phyloP scores from a whole-genome alignment of 2,113 vertebrate species.

The Bos indicus region DNA sequence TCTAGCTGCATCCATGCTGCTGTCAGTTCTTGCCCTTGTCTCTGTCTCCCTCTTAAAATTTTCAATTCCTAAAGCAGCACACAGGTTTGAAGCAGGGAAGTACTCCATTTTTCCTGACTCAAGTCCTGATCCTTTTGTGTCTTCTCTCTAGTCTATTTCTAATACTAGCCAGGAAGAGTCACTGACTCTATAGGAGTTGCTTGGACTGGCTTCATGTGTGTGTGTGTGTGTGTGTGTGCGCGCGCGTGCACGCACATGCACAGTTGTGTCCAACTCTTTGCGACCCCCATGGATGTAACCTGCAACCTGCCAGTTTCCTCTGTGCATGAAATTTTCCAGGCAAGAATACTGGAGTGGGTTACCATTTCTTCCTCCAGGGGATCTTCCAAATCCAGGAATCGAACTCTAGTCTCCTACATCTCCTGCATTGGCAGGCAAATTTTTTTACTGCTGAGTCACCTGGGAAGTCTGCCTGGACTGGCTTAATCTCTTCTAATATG shows the following conservation, averaged over 20 bases:
- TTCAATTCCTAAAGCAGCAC: neutral
- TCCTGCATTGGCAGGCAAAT: neutral
- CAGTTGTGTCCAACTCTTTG: neutral
- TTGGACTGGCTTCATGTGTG: neutral
- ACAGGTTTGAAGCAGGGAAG: neutral
- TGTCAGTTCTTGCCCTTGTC: neutral
- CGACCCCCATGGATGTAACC: neutral
- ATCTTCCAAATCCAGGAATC: neutral
- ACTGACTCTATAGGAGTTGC: neutral
- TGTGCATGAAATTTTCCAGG: neutral
- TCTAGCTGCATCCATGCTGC: neutral
- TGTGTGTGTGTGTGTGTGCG: too few relatives aligned
- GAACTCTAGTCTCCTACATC: neutral
- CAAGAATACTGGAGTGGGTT: neutral
- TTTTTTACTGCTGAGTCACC: neutral
- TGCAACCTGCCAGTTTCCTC: neutral
- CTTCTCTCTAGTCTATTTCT: neutral
- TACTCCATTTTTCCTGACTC: neutral
- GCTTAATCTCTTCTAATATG: neutral
- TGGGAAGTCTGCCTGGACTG: neutral
- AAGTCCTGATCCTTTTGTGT: neutral
- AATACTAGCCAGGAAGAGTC: neutral
- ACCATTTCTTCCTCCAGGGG: neutral
- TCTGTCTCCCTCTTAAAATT: neutral
- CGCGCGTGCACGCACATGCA: fast-evolving